phyloP scores from a whole-genome alignment of 2,888 invertebrate genomes.

The Drosophila tanythrix region DNA sequence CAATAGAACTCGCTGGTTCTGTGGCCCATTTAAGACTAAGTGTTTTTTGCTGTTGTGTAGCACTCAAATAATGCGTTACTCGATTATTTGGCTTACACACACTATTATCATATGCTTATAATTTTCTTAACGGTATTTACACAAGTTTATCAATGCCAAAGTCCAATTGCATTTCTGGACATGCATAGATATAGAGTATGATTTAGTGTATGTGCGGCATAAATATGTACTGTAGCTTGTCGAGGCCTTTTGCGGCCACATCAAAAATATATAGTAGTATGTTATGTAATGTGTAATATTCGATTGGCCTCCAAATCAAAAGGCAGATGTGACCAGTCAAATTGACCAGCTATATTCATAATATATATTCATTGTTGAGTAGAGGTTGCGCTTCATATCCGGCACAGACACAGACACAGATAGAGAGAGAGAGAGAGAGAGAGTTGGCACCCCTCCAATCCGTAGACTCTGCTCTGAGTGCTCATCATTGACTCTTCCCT shows the following conservation, averaged over 20 bases:
- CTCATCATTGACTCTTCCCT: neutral
- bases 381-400: constrained; percentile 10
- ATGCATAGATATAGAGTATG: constrained; percentile 4
- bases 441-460: neutral
- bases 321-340: constrained; percentile 35
- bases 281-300: constrained; percentile 13
- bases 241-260: neutral
- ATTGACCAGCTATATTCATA: constrained; percentile 36
- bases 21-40: constrained; percentile 27
- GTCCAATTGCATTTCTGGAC: constrained; percentile 4
- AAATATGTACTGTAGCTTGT: constrained; percentile 15
- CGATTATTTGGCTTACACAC: constrained; percentile 45
- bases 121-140: constrained; percentile 49
- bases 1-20: constrained; percentile 4
- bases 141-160: constrained; percentile 24
- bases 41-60: constrained; percentile 20
- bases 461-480: neutral
- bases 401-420: neutral
- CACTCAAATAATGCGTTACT: constrained; percentile 43
- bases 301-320: constrained; percentile 19
- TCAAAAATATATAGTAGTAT: neutral
- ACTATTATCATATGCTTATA: constrained; percentile 7
- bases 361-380: constrained; percentile 24
- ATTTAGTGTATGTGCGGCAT: constrained; percentile 19
- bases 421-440: neutral